Evolutionary conservation across 2,888 invertebrate species (phyloP).

Genomic region (Metacarcinus magister): DNA sequence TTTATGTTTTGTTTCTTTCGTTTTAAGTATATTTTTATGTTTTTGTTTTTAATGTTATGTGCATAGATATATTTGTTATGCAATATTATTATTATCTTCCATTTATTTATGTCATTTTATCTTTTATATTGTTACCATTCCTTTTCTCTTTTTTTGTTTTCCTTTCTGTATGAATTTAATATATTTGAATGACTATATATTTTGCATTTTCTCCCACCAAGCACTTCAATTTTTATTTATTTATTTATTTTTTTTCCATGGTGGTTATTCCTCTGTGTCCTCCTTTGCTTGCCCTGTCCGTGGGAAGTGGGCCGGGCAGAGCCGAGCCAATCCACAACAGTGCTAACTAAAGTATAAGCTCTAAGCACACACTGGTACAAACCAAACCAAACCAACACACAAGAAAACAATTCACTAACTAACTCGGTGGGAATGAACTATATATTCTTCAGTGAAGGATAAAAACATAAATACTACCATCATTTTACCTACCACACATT

Average conservation of each 20-base stretch:
- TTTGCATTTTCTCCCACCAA: not conserved
- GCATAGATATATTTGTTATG: not conserved
- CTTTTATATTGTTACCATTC: not conserved
- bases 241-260: not conserved
- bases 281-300: constrained; percentile 50
- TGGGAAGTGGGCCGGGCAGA: constrained; percentile 61
- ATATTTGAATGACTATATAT: not conserved
- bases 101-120: constrained; percentile 3
- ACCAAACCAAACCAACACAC: constrained; percentile 10
- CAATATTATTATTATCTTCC: not conserved
- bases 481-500: constrained; percentile 67
- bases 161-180: not conserved
- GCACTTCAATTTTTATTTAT: not conserved
- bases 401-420: not conserved
- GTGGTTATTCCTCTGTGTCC: not conserved
- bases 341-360: constrained; percentile 57
- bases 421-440: constrained; percentile 41
- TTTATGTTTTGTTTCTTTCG: not conserved
- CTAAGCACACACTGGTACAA: constrained; percentile 73
- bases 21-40: not conserved
- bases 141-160: not conserved
- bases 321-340: constrained; percentile 47
- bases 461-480: constrained; percentile 46
- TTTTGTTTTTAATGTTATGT: not conserved
- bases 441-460: constrained; percentile 76